Evolutionary conservation across 53 echinoderm and acorn worm genomes (phyloP), one percentile per base, ranked within the genome.

Genomic region (Holothuria scabra): DNA sequence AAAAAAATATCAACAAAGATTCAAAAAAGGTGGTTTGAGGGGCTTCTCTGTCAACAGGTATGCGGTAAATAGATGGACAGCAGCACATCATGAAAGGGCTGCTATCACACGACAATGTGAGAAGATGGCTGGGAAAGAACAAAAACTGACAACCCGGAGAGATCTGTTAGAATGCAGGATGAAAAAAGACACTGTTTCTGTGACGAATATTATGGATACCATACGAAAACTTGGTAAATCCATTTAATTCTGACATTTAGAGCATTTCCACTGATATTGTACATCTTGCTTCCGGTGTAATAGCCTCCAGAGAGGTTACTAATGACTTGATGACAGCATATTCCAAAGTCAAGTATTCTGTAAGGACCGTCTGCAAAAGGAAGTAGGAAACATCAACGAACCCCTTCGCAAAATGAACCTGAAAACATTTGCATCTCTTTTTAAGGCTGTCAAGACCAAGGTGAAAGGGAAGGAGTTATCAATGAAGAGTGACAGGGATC

Each of bases 121-220:
- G 35, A 69, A 49, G 14, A 93, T 93, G 91, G 86, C 89, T 23
- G 88, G 91, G 48, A 93, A 88, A 56, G 82, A 29, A 7, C 46
- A 67, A 33, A 34, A 0, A 70, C n/a, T 35, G n/a, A 1, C 34
- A 19, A 34, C 49, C 0, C 48, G 84, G 19, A 79, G 80, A 37
- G 80, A 86, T 33, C 56, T 86, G 4, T 24, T 33, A 24, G 56
- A 86, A 26, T 57, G 76, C 37, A 25, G 87, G 8, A 86, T 86
- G 59, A 67, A 56, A n/a, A 80, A 58, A 59, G 84, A 84, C 44
- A 23, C 67, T 48, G 52, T 28, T 24, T 67, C 29, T 84, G 84
- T 84, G 14, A 25, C 33, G 37, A 59, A 59, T 21, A 63, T 64
- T 49, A 88, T 88, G 6, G 71, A 29, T 20, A 88, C 85, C 46